Evolutionary conservation across 2,888 invertebrate genomes (phyloP).

Genomic region (Venusia cambrica): DNA sequence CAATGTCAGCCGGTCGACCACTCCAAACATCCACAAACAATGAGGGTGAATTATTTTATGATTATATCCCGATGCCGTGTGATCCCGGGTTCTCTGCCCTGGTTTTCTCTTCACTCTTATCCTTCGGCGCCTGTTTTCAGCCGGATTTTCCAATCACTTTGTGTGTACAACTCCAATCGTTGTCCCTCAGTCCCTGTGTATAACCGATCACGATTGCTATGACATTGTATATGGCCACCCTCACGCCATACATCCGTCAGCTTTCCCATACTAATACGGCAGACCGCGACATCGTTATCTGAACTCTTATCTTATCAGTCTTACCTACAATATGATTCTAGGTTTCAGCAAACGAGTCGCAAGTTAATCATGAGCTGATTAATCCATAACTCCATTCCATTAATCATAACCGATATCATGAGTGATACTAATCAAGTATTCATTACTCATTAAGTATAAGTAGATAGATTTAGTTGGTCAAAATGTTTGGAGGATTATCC

Average conservation of each 20-base stretch:
- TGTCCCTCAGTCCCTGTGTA: constrained; percentile 8
- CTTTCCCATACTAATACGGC: constrained; percentile 17
- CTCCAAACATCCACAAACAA: constrained; percentile 93
- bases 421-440: constrained; percentile 16
- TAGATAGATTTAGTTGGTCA: constrained; percentile 17
- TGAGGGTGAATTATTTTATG: constrained; percentile 88
- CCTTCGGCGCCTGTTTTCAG: constrained; percentile 13
- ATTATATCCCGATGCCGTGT: constrained; percentile 5
- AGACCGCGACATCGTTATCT: constrained; percentile 8
- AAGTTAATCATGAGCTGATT: constrained; percentile 12
- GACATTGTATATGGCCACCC: constrained; percentile 24
- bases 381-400: constrained; percentile 22
- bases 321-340: background rate
- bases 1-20: constrained; percentile 98
- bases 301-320: constrained; percentile 20
- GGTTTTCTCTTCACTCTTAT: no score
- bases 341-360: constrained; percentile 9
- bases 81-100: no score
- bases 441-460: constrained; percentile 9
- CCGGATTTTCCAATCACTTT: background rate
- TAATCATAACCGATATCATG: constrained; percentile 20
- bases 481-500: no score
- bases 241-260: constrained; percentile 16
- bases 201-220: constrained; percentile 18
- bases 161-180: constrained; percentile 2